Evolutionary conservation across 2,888 invertebrate genomes (phyloP), one percentile per base, ranked within the genome.

Genomic region (Lasioglossum leucozonium): DNA sequence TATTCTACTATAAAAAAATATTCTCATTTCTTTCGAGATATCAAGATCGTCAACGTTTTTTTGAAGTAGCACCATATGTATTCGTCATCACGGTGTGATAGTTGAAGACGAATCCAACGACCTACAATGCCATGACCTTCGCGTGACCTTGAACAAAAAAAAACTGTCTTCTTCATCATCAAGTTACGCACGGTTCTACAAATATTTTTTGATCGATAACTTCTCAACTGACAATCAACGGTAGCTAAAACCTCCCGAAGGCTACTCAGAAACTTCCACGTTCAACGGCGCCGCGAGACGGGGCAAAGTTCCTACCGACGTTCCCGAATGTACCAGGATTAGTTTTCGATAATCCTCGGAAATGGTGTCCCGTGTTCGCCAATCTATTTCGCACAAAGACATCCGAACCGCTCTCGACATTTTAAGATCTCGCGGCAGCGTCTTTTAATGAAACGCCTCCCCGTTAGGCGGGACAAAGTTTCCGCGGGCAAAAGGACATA

Each of bases 401-500:
- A 13, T 16, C 5, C 26, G 30, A 13, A 11, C 26, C 30, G 62
- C 30, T 26, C 62, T 13, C 30, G 62, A 16, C 30, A 30, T 58
- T 42, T 72, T 47, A 51, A 72, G 51, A 81, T 72, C 30, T 18
- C 34, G 74, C n/a, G 34, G 22, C 16, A 42, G 44, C 47, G 51
- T 51, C 51, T 51, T 76, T 62, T 44, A 47, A 69, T 58, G 51
- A 47, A 51, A 83, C 69, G 58, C 51, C 34, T 30, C 40, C 42
- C 51, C 26, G 11, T 62, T 58, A 40, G 65, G 65, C 13, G 16
- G 47, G 42, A 37, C 67, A 58, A 76, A 67, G 62, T 51, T 42
- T 72, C 18, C 26, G 22, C 65, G 42, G 26, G 76, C 40, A 30
- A 47, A 81, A 77, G 81, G 78, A 81, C 44, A 47, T 85, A 81